These are phyloP conservation scores for Thinocorus orbignyianus DNA, from an alignment of 2,113 vertebrate species.

Conservation along the genomic window DNA sequence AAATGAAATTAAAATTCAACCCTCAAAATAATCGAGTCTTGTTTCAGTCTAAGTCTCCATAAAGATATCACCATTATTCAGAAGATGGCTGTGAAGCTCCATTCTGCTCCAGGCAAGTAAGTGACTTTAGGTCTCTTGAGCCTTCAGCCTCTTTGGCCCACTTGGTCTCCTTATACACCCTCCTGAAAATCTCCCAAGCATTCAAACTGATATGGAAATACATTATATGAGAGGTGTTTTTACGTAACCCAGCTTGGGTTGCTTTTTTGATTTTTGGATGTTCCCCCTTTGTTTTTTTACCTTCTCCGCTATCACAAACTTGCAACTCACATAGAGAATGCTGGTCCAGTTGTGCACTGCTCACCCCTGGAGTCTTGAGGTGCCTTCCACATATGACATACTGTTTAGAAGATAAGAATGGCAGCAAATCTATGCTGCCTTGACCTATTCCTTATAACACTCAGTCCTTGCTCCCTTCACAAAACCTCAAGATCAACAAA, in stretches of 20 bases:
- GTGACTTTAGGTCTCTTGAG: background rate
- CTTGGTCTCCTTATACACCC: background rate
- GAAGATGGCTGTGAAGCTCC: background rate
- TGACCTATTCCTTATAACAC: background rate
- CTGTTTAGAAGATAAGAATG: background rate
- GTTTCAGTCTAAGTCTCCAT: background rate
- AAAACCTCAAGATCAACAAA: background rate
- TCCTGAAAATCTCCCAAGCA: background rate
- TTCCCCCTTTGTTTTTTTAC: background rate
- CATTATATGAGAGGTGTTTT: background rate
- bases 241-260: background rate
- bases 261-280: background rate
- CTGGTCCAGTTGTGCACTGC: background rate
- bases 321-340: rapidly evolving
- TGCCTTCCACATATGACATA: background rate
- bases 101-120: background rate
- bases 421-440: background rate
- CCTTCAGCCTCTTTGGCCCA: background rate
- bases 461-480: background rate
- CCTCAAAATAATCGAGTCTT: background rate
- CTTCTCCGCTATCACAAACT: background rate
- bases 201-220: background rate
- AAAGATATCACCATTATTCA: rapidly evolving
- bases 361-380: background rate
- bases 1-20: background rate